Conservation (phyloP, 2,888 invertebrate genomes). For the Myathropa florea region DNA sequence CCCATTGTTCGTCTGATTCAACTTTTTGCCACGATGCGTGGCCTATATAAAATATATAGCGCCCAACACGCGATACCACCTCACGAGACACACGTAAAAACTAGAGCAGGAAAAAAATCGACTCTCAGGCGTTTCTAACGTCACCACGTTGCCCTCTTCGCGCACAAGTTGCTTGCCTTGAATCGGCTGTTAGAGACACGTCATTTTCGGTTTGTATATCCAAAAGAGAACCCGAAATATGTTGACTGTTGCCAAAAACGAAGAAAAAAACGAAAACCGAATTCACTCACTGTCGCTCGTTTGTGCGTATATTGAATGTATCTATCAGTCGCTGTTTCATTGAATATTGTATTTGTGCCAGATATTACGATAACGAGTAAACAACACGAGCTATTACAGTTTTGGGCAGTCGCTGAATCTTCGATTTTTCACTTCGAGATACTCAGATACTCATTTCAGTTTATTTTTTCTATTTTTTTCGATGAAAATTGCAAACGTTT, state of each 20-base stretch:
- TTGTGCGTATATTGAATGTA: not conserved
- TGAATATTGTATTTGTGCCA: constrained; percentile 12
- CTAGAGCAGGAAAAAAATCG: not conserved
- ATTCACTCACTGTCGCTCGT: not conserved
- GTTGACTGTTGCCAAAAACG: constrained; percentile 38
- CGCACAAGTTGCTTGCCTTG: constrained; percentile 15
- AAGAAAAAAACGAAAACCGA: not conserved
- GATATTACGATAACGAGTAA: constrained; percentile 40
- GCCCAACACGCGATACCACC: not conserved
- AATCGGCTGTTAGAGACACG: constrained; percentile 26
- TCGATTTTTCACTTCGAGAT: not conserved
- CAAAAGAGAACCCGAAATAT: constrained; percentile 36
- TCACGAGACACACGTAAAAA: constrained; percentile 1
- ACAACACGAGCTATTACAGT: not conserved
- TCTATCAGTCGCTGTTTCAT: constrained; percentile 8
- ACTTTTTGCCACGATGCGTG: not conserved
- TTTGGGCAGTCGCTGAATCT: not conserved
- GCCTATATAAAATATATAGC: not conserved
- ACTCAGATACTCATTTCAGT: not conserved
- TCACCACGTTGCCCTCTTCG: not conserved
- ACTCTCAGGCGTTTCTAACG: not conserved
- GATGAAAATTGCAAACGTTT: not conserved
- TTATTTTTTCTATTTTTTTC: not conserved
- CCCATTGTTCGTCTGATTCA: constrained; percentile 81
- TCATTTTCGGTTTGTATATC: constrained; percentile 49